A percentile compares a stretch with the other conserved stretches of the same genome.
Conservation (phyloP, 2,113 vertebrate genomes). For the Dolichallabes microphthalmus region DNA sequence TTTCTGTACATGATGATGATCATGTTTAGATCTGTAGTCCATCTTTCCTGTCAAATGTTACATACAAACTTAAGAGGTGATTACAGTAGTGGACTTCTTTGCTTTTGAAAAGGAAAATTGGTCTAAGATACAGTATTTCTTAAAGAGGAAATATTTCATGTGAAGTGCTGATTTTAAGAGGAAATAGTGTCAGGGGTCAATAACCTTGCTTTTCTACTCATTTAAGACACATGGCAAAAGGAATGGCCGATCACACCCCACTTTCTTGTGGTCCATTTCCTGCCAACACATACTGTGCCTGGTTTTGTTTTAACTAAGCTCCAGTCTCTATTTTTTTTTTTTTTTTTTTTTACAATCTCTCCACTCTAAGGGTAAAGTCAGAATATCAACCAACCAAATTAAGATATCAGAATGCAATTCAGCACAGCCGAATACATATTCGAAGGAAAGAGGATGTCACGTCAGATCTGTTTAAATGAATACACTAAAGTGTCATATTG, state of each 20-base stretch:
- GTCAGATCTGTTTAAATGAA: constrained; percentile 49
- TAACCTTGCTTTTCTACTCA: neutral
- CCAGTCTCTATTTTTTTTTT: neutral
- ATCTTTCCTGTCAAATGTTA: neutral
- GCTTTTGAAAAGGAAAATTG: neutral
- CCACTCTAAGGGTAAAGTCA: neutral
- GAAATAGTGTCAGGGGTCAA: neutral
- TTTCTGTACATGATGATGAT: constrained; percentile 7
- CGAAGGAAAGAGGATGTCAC: constrained; percentile 27
- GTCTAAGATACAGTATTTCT: neutral
- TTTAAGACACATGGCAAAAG: constrained; percentile 14
- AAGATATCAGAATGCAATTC: constrained; percentile 30
- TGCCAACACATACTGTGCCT: neutral
- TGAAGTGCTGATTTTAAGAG: neutral
- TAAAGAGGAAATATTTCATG: neutral
- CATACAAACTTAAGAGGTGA: neutral
- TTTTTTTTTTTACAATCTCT: neutral
- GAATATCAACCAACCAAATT: constrained; percentile 13
- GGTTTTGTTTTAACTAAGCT: neutral
- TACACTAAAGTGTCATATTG: constrained; percentile 47
- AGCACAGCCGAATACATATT: constrained; percentile 1
- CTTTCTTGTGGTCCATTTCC: neutral
- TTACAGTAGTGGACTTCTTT: neutral
- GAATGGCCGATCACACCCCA: neutral
- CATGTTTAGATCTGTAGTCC: constrained; percentile 15